Evolutionary conservation across 2,888 invertebrate species (phyloP).

Genomic region (Nesidiocoris tenuis): DNA sequence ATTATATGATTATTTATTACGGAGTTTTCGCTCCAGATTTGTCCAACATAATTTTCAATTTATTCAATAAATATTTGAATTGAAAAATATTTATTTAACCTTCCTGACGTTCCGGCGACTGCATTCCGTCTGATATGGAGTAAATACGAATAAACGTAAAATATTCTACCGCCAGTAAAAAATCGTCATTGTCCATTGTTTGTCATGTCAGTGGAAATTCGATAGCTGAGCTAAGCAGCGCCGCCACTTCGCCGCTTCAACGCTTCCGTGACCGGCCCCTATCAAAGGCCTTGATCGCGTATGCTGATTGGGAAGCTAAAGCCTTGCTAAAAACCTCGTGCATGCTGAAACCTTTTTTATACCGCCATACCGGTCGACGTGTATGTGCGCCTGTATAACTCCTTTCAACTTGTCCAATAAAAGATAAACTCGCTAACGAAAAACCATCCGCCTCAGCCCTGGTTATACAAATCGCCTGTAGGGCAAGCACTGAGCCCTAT

Average conservation of each 20-base stretch:
- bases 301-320: not conserved
- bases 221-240: not conserved
- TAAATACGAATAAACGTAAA: too few relatives aligned
- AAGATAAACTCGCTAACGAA: not conserved
- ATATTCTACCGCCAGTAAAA: too few relatives aligned
- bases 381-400: not conserved
- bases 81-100: too few relatives aligned
- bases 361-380: not conserved
- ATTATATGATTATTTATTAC: too few relatives aligned
- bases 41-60: too few relatives aligned
- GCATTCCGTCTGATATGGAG: too few relatives aligned
- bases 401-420: not conserved
- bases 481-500: not conserved
- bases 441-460: not conserved
- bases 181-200: too few relatives aligned
- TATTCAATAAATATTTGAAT: too few relatives aligned
- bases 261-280: not conserved
- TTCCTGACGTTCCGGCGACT: too few relatives aligned
- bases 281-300: not conserved
- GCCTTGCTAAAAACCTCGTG: not conserved
- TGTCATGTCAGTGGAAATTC: too few relatives aligned
- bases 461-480: not conserved
- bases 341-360: not conserved
- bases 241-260: not conserved
- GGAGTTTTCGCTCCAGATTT: too few relatives aligned